phyloP scores from a whole-genome alignment of 2,888 invertebrate species.

The Dyspetes luteomarginatus region DNA sequence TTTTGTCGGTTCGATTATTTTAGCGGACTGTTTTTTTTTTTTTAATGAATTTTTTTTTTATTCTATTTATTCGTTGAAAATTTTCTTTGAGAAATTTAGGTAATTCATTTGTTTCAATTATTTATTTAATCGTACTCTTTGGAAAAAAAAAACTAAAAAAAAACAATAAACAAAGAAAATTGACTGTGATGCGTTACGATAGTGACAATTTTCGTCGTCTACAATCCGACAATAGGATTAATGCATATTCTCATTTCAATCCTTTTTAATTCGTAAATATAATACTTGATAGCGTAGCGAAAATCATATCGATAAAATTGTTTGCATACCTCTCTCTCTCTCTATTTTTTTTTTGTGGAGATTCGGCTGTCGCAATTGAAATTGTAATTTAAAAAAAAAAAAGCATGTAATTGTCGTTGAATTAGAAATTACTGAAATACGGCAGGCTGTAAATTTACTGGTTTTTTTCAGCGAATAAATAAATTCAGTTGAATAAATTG shows the following conservation, averaged over 20 bases:
- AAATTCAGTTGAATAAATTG: neutral
- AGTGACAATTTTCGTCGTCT: conserved; percentile 1
- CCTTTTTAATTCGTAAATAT: conserved; percentile 18
- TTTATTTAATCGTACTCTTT: conserved; percentile 58
- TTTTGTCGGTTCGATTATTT: conserved; percentile 21
- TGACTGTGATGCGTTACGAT: conserved; percentile 53
- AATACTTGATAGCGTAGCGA: conserved; percentile 22
- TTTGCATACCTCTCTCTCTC: neutral
- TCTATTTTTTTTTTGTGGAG: too few species aligned
- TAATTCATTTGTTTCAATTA: conserved; percentile 52
- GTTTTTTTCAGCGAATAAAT: neutral
- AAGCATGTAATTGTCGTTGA: conserved; percentile 18
- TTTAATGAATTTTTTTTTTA: conserved; percentile 10
- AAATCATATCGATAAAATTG: conserved; percentile 2
- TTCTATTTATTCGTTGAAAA: conserved; percentile 55
- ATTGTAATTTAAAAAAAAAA: too few species aligned
- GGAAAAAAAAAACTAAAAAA: conserved; percentile 42
- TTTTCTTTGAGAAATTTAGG: conserved; percentile 22
- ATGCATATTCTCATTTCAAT: conserved; percentile 14
- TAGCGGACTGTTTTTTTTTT: neutral
- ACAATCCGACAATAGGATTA: neutral
- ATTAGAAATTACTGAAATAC: neutral
- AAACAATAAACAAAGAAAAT: conserved; percentile 29
- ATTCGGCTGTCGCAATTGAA: too few species aligned
- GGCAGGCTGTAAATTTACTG: neutral